Percentiles rank a stretch among this genome's conserved stretches.
These are phyloP conservation scores for Cherax quadricarinatus DNA, from an alignment of 1,140 invertebrate genomes.

Conservation along the genomic window DNA sequence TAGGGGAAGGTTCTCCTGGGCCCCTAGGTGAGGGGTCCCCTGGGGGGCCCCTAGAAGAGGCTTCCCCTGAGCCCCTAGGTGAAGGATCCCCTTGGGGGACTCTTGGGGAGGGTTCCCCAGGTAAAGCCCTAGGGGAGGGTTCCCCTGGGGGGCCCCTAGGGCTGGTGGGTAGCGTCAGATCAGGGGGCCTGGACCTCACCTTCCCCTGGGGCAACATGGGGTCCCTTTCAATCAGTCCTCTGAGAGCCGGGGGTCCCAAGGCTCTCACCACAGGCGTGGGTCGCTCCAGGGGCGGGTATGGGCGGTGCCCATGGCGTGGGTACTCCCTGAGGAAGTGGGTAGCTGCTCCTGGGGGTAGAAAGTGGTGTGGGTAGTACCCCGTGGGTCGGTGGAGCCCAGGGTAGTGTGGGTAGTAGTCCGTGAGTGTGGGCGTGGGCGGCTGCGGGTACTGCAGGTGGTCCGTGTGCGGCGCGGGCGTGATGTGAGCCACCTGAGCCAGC, in stretches of 20 bases:
- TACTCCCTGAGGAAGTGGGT: conserved; percentile 68
- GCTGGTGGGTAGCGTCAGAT: conserved; percentile 50
- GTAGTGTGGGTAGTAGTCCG: conserved; percentile 73
- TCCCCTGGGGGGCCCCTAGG: conserved; percentile 45
- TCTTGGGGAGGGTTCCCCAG: neutral
- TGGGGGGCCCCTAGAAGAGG: neutral
- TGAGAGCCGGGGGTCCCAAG: conserved; percentile 54
- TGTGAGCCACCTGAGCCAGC: conserved; percentile 72
- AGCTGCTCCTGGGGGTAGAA: conserved; percentile 52
- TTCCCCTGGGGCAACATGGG: conserved; percentile 48
- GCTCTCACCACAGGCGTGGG: conserved; percentile 62
- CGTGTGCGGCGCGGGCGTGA: conserved; percentile 64
- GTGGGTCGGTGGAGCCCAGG: conserved; percentile 61
- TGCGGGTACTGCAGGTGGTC: conserved; percentile 61
- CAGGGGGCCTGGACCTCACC: conserved; percentile 45
- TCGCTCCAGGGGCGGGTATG: conserved; percentile 62
- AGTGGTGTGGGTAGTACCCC: conserved; percentile 65
- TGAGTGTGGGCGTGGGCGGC: conserved; percentile 44
- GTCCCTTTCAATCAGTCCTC: conserved; percentile 51
- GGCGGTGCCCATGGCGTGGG: conserved; percentile 62
- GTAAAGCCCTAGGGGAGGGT: conserved; percentile 9
- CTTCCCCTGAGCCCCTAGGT: too few species aligned
- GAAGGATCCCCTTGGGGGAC: too few species aligned
- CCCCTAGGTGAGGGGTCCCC: too few species aligned
- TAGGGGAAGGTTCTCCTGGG: conserved; percentile 21